Evolutionary conservation across 2,888 invertebrate genomes (phyloP), one percentile per base, ranked within the genome.

Genomic region (Strigamia transsilvanica): DNA sequence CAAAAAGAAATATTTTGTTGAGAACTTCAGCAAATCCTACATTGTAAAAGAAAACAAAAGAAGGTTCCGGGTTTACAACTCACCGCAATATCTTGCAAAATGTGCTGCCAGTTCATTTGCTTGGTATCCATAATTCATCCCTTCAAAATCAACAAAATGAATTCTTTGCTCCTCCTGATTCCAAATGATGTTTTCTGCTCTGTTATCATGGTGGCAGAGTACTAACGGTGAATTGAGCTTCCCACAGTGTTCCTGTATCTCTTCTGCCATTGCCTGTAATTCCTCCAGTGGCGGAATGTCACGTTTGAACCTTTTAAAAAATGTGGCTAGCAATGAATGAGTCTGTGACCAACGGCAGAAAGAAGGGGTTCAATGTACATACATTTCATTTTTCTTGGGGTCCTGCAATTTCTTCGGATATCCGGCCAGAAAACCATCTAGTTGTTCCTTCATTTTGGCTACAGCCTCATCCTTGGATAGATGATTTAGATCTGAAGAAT

Each of bases 131-230:
- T 80, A 80, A 27, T 9, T n/a, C 46, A 80, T 56, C 7, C 0
- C 80, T 80, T 80, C 80, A 80, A 80, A 80, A 46, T 80, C 80
- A 0, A 80, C 80, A 32, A 80, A 80, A 73, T 73, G 73, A 32
- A 73, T 73, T 73, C 73, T 73, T 73, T 73, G 42, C 56, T 42
- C 15, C 4, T 51, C 21, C 21, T 51, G 2, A 32, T 80, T 51
- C 80, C 80, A 80, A 6, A 80, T 32, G 13, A 80, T 80, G 51
- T 80, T 80, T n/a, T 80, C 80, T 1, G 80, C 46, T 80, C 80
- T 80, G 2, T 12, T 80, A 23, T 80, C 80, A 10, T 51, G 1
- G 18, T 80, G 80, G 56, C 51, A 51, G 7, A 80, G 56, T 21
- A 80, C 80, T 10, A 80, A n/a, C 12, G 80, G 23, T 12, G 32